Base-by-base conservation (phyloP, 2,113 vertebrate genomes). In the Pelodiscus sinensis region DNA sequence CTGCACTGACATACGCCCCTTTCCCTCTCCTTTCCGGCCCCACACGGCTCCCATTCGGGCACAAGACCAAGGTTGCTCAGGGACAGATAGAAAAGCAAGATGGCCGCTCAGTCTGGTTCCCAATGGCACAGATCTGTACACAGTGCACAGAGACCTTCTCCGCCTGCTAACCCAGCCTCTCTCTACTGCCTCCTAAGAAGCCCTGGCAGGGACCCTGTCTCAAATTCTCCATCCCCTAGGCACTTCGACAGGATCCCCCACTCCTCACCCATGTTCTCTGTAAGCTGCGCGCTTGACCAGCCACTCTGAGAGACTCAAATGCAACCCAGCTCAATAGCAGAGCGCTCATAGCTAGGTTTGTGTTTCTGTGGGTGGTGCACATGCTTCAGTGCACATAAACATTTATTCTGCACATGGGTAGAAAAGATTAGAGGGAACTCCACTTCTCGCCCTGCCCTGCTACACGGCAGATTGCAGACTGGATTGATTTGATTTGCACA, bases 191-290 rank as follows among this genome's bases (percentile, higher is more conserved):
- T 57, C 65, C 27, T 15, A 24, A 77, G 52, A 55, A 75, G 82
- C n/a, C 56, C 60, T 71, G 65, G 8, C 16, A n/a, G 65, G 80
- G 78, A 54, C 44, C 11, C 27, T 25, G 14, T 56, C 10, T 12
- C 31, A n/a, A 11, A 35, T 55, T 5, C 88, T 57, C 8, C 16
- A 82, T 90, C 10, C 25, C 8, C 5, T 7, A 91, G 71, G 21
- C 22, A 71, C 65, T 71, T 89, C 24, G 15, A 4, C 24, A 44
- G 29, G 19, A 4, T 77, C 21, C 54, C 5, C 9, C 31, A 10
- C 8, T 75, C 5, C 27, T 16, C 19, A 0, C 0, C 2, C 27
- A 44, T 44, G 44, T 44, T 44, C 44, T 6, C 44, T 44, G 44
- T 44, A 44, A 44, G 44, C 7, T 44, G 44, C 6, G 44, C 44